These are phyloP conservation scores for Terrapene triunguis DNA, from an alignment of 2,113 vertebrate species.

Conservation along the genomic window DNA sequence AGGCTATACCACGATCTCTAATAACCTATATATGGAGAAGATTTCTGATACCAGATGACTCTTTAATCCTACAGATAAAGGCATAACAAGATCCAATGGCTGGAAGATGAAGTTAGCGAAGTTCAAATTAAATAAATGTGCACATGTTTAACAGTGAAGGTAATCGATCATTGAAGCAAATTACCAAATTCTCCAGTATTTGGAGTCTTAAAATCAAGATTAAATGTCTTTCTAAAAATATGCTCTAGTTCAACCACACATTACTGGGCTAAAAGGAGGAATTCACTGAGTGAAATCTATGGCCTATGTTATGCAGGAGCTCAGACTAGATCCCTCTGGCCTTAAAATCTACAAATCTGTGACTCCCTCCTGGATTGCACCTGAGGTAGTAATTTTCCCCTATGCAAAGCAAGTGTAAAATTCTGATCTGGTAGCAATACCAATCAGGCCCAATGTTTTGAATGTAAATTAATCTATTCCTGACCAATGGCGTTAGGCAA, in stretches of 20 bases:
- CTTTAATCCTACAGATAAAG: background rate
- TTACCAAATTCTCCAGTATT: background rate
- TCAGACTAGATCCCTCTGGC: background rate
- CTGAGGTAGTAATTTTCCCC: background rate
- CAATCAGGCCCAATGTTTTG: background rate
- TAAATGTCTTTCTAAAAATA: slow-evolving; percentile 17
- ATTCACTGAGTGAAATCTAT: background rate
- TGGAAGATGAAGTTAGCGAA: background rate
- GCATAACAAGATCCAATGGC: background rate
- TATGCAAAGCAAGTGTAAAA: background rate
- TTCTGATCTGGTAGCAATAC: background rate
- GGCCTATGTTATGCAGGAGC: background rate
- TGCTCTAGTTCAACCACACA: background rate
- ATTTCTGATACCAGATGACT: background rate
- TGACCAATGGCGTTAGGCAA: background rate
- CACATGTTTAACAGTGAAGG: slow-evolving; percentile 12
- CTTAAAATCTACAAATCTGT: background rate
- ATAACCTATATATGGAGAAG: background rate
- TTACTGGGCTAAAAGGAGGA: slow-evolving; percentile 35
- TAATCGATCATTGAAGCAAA: slow-evolving; percentile 28
- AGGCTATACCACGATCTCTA: background rate
- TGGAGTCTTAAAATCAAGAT: slow-evolving; percentile 38
- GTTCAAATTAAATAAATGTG: background rate
- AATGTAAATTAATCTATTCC: background rate
- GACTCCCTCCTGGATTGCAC: background rate